These are phyloP conservation scores for Synanthedon tipuliformis DNA, from an alignment of 2,888 invertebrate species.

Conservation along the genomic window DNA sequence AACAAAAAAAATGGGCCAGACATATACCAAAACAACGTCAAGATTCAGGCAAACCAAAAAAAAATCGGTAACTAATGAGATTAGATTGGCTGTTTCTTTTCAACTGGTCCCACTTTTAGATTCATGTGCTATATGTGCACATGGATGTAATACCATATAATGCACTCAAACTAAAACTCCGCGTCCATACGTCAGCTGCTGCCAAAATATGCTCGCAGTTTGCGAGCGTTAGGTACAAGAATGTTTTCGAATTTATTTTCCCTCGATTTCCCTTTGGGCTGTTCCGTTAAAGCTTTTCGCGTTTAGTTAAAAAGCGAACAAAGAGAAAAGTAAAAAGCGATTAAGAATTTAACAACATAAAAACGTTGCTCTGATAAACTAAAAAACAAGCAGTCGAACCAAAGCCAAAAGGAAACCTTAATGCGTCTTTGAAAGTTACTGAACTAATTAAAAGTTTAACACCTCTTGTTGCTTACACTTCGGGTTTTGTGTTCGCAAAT, in stretches of 20 bases:
- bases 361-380: slow-evolving; percentile 4
- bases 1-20: too few relatives aligned
- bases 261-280: not conserved
- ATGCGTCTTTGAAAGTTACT: slow-evolving; percentile 44
- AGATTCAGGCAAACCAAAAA: too few relatives aligned
- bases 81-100: too few relatives aligned
- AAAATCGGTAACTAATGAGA: too few relatives aligned
- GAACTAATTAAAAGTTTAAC: slow-evolving; percentile 64
- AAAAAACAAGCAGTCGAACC: slow-evolving; percentile 32
- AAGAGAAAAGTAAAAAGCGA: not conserved
- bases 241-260: not conserved
- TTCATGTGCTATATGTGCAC: too few relatives aligned
- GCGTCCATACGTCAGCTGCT: too few relatives aligned
- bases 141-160: too few relatives aligned
- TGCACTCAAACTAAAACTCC: too few relatives aligned
- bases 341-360: not conserved
- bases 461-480: slow-evolving; percentile 43
- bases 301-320: not conserved
- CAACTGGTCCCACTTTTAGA: too few relatives aligned
- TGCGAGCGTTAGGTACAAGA: too few relatives aligned
- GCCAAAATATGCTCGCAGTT: too few relatives aligned
- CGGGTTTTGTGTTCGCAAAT: slow-evolving; percentile 34
- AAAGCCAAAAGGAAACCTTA: slow-evolving; percentile 34
- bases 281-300: not conserved
- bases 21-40: too few relatives aligned